phyloP scores from a whole-genome alignment of 2,797 vertebrate species.

The Nannoperca australis region DNA sequence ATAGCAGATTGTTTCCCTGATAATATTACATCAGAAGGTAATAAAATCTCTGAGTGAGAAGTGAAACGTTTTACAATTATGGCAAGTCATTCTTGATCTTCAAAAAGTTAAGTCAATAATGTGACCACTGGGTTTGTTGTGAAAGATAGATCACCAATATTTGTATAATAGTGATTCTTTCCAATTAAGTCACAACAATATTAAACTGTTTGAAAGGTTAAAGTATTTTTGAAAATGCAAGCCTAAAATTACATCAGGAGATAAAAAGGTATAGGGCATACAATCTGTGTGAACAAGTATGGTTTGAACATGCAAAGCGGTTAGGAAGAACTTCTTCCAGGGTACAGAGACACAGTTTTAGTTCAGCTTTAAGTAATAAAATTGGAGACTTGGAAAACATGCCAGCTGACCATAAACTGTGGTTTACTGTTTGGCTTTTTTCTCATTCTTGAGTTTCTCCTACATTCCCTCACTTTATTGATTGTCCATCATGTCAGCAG shows the following conservation, averaged over 20 bases:
- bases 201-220: constrained; percentile 1
- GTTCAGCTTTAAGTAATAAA: constrained; percentile 12
- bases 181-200: not conserved
- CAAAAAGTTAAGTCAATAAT: constrained; percentile 1
- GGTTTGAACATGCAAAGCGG: constrained; percentile 32
- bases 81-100: not conserved
- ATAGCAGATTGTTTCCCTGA: too few relatives aligned
- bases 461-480: constrained; percentile 19
- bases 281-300: not conserved
- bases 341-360: not conserved
- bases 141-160: not conserved
- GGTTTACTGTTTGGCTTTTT: constrained; percentile 8
- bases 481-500: constrained; percentile 11
- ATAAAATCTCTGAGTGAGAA: too few relatives aligned
- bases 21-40: too few relatives aligned
- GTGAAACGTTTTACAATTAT: too few relatives aligned
- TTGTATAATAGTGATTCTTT: not conserved
- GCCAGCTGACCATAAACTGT: constrained; percentile 14
- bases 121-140: not conserved
- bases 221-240: constrained; percentile 2
- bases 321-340: constrained; percentile 2
- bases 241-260: constrained; percentile 8
- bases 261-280: not conserved
- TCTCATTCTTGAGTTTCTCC: constrained; percentile 24
- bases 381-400: constrained; percentile 7